phyloP scores from a whole-genome alignment of 2,888 invertebrate genomes.

The Apotomis capreana region DNA sequence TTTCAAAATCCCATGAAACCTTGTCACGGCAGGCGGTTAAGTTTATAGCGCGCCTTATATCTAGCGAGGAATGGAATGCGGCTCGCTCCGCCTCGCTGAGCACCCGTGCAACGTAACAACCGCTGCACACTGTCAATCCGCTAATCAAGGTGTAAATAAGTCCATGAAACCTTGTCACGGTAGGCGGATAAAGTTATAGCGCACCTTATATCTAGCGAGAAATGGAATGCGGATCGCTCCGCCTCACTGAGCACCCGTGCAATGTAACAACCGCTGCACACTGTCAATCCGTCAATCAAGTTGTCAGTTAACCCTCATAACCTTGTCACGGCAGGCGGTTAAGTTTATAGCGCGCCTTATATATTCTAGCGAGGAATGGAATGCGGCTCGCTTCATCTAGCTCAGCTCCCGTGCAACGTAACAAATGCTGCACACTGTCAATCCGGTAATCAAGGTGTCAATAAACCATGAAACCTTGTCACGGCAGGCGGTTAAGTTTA shows the following conservation, averaged over 20 bases:
- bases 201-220: background rate
- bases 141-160: background rate
- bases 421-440: background rate
- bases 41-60: conserved; percentile 10
- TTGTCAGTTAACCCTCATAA: background rate
- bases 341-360: conserved; percentile 9
- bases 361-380: conserved; percentile 8
- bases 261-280: conserved; percentile 3
- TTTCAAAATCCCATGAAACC: background rate
- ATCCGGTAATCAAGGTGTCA: too few species aligned
- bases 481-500: conserved; percentile 10
- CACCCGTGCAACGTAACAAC: conserved; percentile 7
- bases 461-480: conserved; percentile 6
- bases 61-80: conserved; percentile 6
- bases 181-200: conserved; percentile 12
- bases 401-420: conserved; percentile 8
- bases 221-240: background rate
- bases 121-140: background rate
- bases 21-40: conserved; percentile 8
- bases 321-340: conserved; percentile 1
- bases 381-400: background rate
- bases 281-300: background rate
- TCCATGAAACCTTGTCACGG: conserved; percentile 3
- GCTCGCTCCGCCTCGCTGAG: background rate
- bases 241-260: conserved; percentile 6